Percentiles rank a stretch among this genome's conserved stretches.
These are phyloP conservation scores for Hippocampus kuda DNA, from an alignment of 2,797 vertebrate species.

Conservation along the genomic window DNA sequence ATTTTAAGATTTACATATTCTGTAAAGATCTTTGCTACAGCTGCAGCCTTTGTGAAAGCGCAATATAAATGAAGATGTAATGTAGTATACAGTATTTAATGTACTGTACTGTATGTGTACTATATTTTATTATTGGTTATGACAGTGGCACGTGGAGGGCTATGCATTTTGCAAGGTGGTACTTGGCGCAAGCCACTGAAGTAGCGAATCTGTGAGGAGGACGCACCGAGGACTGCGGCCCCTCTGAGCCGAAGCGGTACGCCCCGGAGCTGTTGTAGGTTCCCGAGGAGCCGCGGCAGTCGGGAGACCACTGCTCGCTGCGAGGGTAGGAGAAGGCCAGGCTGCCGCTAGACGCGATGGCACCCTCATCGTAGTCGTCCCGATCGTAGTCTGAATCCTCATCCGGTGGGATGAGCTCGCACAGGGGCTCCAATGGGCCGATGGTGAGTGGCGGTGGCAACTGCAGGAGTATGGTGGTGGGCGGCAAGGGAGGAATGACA, in stretches of 20 bases:
- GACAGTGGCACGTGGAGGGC: too few species aligned
- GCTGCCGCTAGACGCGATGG: constrained; percentile 81
- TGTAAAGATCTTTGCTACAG: too few species aligned
- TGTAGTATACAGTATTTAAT: too few species aligned
- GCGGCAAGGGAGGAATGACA: constrained; percentile 65
- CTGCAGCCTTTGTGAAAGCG: too few species aligned
- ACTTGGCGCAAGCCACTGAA: background rate
- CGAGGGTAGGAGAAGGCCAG: constrained; percentile 77
- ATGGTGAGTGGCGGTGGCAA: constrained; percentile 57
- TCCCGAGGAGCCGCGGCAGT: constrained; percentile 81
- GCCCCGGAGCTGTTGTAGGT: constrained; percentile 90
- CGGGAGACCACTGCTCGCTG: constrained; percentile 85
- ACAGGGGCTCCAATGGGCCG: constrained; percentile 64
- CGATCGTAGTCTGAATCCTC: constrained; percentile 86
- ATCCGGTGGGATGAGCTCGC: constrained; percentile 77
- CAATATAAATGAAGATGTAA: too few species aligned
- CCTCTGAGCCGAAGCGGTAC: constrained; percentile 89
- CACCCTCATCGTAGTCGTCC: constrained; percentile 85
- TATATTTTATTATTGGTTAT: too few species aligned
- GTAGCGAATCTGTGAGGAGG: background rate
- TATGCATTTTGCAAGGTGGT: too few species aligned
- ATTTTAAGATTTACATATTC: too few species aligned
- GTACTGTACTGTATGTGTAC: too few species aligned
- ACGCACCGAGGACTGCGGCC: constrained; percentile 91
- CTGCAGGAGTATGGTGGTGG: constrained; percentile 52